phyloP scores from a whole-genome alignment of 2,888 invertebrate genomes.

The Gandaritis pyraliata region DNA sequence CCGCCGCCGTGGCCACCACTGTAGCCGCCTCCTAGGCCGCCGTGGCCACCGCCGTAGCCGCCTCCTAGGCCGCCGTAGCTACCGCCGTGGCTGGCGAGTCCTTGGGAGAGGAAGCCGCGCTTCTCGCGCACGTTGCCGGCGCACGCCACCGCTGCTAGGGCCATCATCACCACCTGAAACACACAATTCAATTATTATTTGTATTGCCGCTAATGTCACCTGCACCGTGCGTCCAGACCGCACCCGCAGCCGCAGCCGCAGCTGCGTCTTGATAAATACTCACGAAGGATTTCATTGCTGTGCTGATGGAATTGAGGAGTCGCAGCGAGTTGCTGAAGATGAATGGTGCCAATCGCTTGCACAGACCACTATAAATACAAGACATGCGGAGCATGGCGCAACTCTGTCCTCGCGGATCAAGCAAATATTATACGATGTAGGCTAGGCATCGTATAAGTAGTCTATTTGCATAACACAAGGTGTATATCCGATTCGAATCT shows the following conservation, averaged over 20 bases:
- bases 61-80: constrained; percentile 24
- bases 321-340: constrained; percentile 4
- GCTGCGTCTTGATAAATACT: constrained; percentile 12
- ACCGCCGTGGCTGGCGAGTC: constrained; percentile 21
- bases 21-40: constrained; percentile 25
- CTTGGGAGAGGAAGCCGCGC: constrained; percentile 43
- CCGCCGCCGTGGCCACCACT: constrained; percentile 33
- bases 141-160: constrained; percentile 36
- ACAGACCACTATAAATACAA: constrained; percentile 21
- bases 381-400: constrained; percentile 20
- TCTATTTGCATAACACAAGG: too few species aligned
- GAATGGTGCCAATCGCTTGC: constrained; percentile 27
- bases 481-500: too few species aligned
- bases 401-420: constrained; percentile 18
- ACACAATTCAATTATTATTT: constrained; percentile 16
- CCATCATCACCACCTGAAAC: constrained; percentile 41
- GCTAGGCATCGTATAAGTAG: too few species aligned
- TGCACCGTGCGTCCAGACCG: background rate
- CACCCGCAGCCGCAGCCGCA: background rate
- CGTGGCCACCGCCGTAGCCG: constrained; percentile 30
- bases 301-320: constrained; percentile 14
- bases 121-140: constrained; percentile 47
- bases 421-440: background rate
- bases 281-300: constrained; percentile 38
- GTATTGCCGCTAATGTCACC: background rate